A percentile compares a stretch with the other conserved stretches of the same genome.
phyloP scores from a whole-genome alignment of 2,797 vertebrate species.

The Kryptopterus vitreolus region DNA sequence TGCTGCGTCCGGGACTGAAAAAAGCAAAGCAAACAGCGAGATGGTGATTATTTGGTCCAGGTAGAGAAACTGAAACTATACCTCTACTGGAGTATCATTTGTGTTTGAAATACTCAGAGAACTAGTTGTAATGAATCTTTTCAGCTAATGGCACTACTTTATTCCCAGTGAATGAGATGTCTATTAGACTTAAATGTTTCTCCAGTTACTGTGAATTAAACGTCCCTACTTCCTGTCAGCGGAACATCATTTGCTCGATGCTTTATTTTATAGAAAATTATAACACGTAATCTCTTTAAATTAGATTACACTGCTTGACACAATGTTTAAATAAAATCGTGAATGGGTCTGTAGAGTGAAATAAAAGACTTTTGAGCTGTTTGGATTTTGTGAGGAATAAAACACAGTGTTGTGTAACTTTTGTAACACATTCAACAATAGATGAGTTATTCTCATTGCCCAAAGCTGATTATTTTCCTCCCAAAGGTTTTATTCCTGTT shows the following conservation, averaged over 20 bases:
- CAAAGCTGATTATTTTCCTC: background rate
- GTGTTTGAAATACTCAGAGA: background rate
- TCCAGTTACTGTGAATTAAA: conserved; percentile 30
- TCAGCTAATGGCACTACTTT: background rate
- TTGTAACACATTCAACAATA: background rate
- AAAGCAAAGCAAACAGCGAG: background rate
- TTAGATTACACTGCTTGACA: background rate
- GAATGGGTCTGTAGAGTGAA: background rate
- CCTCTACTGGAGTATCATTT: background rate
- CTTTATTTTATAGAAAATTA: conserved; percentile 17
- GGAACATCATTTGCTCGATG: background rate
- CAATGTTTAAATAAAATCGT: background rate
- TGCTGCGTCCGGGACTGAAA: background rate
- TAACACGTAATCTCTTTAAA: background rate
- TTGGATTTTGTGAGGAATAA: background rate
- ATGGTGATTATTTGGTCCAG: background rate
- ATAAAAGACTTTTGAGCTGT: background rate
- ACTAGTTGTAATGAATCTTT: background rate
- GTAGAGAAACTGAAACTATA: too few species aligned
- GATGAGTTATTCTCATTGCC: background rate
- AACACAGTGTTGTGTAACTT: background rate
- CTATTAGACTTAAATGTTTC: background rate
- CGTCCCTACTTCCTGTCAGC: conserved; percentile 36
- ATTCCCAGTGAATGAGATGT: background rate
- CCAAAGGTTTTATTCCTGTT: background rate